Percentiles rank a stretch among this genome's conserved stretches.
These are phyloP conservation scores for Axinella damicornis DNA, from an alignment of 37 sponge, comb jelly and placozoan genomes.

Conservation along the genomic window DNA sequence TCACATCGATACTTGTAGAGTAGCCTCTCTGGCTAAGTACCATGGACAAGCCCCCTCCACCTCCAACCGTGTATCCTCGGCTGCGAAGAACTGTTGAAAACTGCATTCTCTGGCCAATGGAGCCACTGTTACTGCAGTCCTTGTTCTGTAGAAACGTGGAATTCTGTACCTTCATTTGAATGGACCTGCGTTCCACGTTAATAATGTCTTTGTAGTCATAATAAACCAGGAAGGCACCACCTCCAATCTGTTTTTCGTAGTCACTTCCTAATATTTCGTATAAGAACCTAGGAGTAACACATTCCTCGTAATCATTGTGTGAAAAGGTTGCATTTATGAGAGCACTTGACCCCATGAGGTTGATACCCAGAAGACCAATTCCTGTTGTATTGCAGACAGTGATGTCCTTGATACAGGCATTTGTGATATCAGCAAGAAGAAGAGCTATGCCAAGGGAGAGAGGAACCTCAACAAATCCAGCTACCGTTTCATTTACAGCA, in stretches of 20 bases:
- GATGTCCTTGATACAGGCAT: not conserved
- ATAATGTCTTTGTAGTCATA: not conserved
- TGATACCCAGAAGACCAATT: constrained; percentile 24
- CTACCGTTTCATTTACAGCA: not conserved
- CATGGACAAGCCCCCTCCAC: constrained; percentile 56
- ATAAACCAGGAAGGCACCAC: constrained; percentile 2
- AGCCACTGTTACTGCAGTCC: too few relatives aligned
- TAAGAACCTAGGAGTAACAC: not conserved
- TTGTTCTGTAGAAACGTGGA: too few relatives aligned
- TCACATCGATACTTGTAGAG: too few relatives aligned
- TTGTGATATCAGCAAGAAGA: not conserved
- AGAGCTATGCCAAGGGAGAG: not conserved
- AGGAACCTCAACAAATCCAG: not conserved
- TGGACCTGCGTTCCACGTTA: too few relatives aligned
- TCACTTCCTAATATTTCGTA: not conserved
- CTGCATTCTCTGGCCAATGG: too few relatives aligned
- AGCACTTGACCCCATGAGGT: not conserved
- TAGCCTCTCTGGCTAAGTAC: constrained; percentile 22
- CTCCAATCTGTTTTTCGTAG: not conserved
- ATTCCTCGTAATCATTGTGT: not conserved
- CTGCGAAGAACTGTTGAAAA: not conserved
- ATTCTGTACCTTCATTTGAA: too few relatives aligned
- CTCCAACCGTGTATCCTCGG: constrained; percentile 21
- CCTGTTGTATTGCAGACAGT: constrained; percentile 1
- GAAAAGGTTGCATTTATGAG: not conserved